A percentile compares a stretch with the other conserved stretches of the same genome.
Evolutionary conservation across 1,140 invertebrate species (phyloP).

Genomic region (Drosophila pruinosa): DNA sequence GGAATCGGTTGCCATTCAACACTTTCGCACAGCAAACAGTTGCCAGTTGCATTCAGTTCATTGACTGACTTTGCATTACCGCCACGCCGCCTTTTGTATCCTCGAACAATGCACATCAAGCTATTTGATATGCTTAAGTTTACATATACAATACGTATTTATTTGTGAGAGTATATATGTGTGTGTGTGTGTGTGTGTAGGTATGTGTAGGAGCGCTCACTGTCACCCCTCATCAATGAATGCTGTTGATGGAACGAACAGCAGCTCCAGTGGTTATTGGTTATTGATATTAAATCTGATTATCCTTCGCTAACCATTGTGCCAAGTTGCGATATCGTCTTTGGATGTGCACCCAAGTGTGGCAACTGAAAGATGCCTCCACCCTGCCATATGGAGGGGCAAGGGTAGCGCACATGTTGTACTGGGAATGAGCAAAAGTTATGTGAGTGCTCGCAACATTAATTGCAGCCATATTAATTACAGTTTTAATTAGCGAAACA

Average conservation of each 20-base stretch:
- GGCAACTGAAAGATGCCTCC: slow-evolving; percentile 1
- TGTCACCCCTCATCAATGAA: slow-evolving; percentile 13
- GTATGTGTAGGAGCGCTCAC: slow-evolving; percentile 4
- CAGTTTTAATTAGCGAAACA: background rate
- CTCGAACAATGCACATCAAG: slow-evolving; percentile 42
- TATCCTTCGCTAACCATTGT: slow-evolving; percentile 21
- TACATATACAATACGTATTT: background rate
- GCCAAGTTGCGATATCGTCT: slow-evolving; percentile 12
- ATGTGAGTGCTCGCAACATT: background rate
- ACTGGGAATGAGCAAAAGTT: background rate
- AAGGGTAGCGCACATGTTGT: background rate
- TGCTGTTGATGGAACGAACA: slow-evolving; percentile 21
- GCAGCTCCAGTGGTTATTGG: slow-evolving; percentile 28
- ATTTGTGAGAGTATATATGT: too few relatives aligned
- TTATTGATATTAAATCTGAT: slow-evolving; percentile 54
- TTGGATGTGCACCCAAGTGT: slow-evolving; percentile 41
- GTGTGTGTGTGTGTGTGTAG: slow-evolving; percentile 11
- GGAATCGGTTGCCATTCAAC: slow-evolving; percentile 43
- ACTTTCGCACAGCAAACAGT: slow-evolving; percentile 52
- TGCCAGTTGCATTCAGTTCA: slow-evolving; percentile 50
- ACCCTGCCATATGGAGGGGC: background rate
- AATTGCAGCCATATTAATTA: slow-evolving; percentile 1
- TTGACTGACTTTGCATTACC: slow-evolving; percentile 59
- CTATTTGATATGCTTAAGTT: slow-evolving; percentile 4
- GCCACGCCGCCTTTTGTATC: slow-evolving; percentile 12